Percentiles rank a stretch among this genome's conserved stretches.
Evolutionary conservation across 2,797 vertebrate species (phyloP).

Genomic region (Graptemys geographica): DNA sequence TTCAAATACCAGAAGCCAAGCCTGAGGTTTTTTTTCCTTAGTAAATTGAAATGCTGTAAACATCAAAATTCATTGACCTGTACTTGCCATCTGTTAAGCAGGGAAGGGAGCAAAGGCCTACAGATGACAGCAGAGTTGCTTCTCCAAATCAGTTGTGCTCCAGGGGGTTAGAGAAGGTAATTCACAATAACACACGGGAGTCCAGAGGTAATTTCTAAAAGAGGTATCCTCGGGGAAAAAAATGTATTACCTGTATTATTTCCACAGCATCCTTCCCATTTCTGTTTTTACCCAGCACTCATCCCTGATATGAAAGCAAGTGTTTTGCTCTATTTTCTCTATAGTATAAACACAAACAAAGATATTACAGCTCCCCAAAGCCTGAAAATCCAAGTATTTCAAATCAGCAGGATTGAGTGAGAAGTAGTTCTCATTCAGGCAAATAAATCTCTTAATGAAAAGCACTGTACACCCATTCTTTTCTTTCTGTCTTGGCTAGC

Average conservation of each 20-base stretch:
- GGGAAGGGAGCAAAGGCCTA: not conserved
- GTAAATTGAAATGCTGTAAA: accelerated
- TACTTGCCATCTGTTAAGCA: not conserved
- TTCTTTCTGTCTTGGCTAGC: accelerated
- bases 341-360: not conserved
- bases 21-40: accelerated
- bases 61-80: not conserved
- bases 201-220: not conserved
- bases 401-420: not conserved
- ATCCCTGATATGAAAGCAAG: not conserved
- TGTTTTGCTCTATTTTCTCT: not conserved
- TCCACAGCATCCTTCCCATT: not conserved
- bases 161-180: not conserved
- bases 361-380: conserved; percentile 1
- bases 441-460: not conserved
- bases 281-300: not conserved
- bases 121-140: not conserved
- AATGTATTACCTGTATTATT: not conserved
- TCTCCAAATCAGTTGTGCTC: not conserved
- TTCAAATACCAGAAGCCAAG: not conserved
- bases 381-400: not conserved
- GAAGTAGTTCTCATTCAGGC: not conserved
- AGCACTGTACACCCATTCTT: not conserved
- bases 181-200: not conserved
- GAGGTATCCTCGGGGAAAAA: not conserved